A percentile compares a stretch with the other conserved stretches of the same genome.
Conservation (phyloP, 2,797 vertebrate species). For the Melanotaenia pygmaea region DNA sequence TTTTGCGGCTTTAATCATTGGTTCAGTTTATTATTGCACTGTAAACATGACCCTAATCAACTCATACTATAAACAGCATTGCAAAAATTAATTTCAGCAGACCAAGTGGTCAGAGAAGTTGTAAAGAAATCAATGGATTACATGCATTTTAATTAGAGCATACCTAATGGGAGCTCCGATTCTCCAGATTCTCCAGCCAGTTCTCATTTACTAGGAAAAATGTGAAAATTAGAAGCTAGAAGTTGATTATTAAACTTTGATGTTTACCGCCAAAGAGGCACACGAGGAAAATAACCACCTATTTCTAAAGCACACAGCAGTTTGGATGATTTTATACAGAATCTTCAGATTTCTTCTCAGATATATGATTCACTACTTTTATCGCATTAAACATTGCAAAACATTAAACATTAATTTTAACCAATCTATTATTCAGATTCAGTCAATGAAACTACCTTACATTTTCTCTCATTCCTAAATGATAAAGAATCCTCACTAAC, state of each 20-base stretch:
- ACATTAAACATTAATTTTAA: background rate
- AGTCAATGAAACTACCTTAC: background rate
- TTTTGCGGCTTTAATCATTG: background rate
- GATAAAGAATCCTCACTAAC: background rate
- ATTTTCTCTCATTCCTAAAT: background rate
- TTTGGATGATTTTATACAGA: background rate
- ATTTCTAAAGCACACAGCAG: background rate
- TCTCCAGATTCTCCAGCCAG: background rate
- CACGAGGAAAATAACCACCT: background rate
- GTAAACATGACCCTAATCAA: background rate
- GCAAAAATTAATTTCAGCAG: background rate
- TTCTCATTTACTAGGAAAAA: background rate
- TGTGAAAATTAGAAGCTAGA: background rate
- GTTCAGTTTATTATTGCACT: background rate
- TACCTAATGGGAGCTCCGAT: constrained; percentile 2
- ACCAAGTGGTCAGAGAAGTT: background rate
- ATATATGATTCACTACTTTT: background rate
- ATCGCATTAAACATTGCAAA: background rate
- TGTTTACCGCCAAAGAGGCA: background rate
- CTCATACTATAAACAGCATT: background rate
- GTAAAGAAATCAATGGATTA: constrained; percentile 10
- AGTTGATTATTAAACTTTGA: background rate
- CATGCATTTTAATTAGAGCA: constrained; percentile 5
- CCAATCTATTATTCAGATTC: background rate
- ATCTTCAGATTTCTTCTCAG: background rate